These are phyloP conservation scores for Zoanthus sansibaricus DNA, from an alignment of 92 coral and sea anemone species.

Conservation along the genomic window DNA sequence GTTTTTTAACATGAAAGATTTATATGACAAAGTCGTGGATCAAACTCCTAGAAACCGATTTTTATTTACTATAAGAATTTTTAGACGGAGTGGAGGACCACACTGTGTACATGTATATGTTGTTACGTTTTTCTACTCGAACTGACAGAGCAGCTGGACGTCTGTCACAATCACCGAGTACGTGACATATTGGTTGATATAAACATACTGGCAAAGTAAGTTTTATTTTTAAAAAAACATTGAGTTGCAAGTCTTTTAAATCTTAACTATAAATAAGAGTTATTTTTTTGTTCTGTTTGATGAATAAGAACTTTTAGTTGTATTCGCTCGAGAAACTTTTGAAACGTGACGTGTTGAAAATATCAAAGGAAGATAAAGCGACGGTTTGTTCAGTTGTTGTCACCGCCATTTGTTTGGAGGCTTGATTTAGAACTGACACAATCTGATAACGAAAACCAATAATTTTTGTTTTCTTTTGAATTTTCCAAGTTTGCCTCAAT, in stretches of 20 bases:
- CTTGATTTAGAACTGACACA: not conserved
- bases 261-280: not conserved
- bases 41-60: not conserved
- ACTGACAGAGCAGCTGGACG: not conserved
- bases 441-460: not conserved
- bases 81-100: not conserved
- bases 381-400: not conserved
- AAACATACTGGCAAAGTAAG: not conserved
- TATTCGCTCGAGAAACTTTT: not conserved
- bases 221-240: not conserved
- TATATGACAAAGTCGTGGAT: not conserved
- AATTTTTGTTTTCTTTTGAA: not conserved
- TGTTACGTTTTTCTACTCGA: not conserved
- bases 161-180: not conserved
- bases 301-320: no score
- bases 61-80: no score
- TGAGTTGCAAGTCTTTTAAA: not conserved
- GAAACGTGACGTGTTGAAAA: not conserved
- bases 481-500: no score
- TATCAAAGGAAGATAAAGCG: not conserved
- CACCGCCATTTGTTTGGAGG: not conserved
- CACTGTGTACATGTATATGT: not conserved
- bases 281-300: not conserved
- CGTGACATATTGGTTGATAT: not conserved
- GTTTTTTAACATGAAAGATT: not conserved